Conservation (phyloP, 2,888 invertebrate species). For the Fabriciana adippe region DNA sequence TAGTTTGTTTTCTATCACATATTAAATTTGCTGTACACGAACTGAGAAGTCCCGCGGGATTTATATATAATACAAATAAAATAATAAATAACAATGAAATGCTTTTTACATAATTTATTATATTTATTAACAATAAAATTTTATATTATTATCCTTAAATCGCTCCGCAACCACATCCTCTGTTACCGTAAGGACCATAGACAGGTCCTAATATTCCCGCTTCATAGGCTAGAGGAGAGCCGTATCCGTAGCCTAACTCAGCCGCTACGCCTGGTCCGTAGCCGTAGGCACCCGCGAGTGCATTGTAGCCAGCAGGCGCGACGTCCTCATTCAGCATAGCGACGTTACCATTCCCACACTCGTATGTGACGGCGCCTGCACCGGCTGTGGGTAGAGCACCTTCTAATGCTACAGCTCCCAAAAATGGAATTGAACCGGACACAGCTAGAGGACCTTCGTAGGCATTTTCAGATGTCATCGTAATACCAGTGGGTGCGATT, state of each 20-base stretch:
- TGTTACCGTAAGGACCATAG: conserved; percentile 16
- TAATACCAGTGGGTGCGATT: conserved; percentile 51
- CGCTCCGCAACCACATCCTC: conserved; percentile 5
- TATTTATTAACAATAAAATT: too few species aligned
- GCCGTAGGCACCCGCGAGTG: conserved; percentile 1
- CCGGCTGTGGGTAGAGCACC: conserved; percentile 46
- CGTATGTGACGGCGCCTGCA: conserved; percentile 45
- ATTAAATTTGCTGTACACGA: too few species aligned
- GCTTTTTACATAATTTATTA: too few species aligned
- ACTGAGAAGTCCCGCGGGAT: too few species aligned
- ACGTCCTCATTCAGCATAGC: conserved; percentile 39
- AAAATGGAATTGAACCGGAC: conserved; percentile 40
- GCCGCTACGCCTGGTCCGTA: conserved; percentile 7
- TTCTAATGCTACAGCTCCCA: conserved; percentile 46
- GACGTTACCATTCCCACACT: conserved; percentile 46
- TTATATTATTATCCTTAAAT: neutral
- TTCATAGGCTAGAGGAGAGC: conserved; percentile 10
- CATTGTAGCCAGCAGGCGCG: conserved; percentile 23
- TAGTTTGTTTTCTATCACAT: too few species aligned
- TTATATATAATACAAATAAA: too few species aligned
- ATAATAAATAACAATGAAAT: too few species aligned
- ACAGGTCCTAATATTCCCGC: conserved; percentile 2
- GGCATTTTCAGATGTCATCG: conserved; percentile 52
- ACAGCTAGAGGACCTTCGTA: conserved; percentile 43
- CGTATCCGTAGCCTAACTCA: conserved; percentile 20